phyloP scores from a whole-genome alignment of 2,888 invertebrate species.

The Tanypteryx hageni region DNA sequence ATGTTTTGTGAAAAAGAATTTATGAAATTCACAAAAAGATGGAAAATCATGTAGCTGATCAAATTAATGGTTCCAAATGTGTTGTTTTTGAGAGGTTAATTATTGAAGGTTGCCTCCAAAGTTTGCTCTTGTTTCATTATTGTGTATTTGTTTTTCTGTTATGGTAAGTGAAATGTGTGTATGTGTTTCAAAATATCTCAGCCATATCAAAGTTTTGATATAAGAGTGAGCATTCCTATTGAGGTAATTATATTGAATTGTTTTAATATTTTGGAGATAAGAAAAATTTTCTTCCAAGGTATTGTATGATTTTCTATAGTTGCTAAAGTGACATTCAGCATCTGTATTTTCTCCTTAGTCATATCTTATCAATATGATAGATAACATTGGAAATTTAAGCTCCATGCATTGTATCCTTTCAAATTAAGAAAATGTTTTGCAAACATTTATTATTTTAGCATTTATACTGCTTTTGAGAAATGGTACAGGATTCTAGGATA shows the following conservation, averaged over 20 bases:
- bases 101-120: constrained; percentile 4
- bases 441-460: not conserved
- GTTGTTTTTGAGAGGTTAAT: constrained; percentile 15
- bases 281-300: not conserved
- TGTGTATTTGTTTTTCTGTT: constrained; percentile 41
- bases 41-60: constrained; percentile 2
- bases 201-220: constrained; percentile 49
- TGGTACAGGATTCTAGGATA: not conserved
- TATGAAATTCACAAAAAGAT: not conserved
- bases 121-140: constrained; percentile 28
- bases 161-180: not conserved
- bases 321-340: not conserved
- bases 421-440: not conserved
- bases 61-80: not conserved
- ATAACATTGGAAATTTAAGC: not conserved
- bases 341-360: constrained; percentile 9
- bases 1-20: constrained; percentile 22
- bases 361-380: constrained; percentile 30
- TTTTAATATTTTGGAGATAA: constrained; percentile 10
- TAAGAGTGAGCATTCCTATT: constrained; percentile 45
- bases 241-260: constrained; percentile 28
- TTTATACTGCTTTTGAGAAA: not conserved
- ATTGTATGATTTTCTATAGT: not conserved
- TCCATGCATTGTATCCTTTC: not conserved
- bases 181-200: constrained; percentile 36